Evolutionary conservation across 1,140 invertebrate species (phyloP).

Genomic region (Charaxes varanes): DNA sequence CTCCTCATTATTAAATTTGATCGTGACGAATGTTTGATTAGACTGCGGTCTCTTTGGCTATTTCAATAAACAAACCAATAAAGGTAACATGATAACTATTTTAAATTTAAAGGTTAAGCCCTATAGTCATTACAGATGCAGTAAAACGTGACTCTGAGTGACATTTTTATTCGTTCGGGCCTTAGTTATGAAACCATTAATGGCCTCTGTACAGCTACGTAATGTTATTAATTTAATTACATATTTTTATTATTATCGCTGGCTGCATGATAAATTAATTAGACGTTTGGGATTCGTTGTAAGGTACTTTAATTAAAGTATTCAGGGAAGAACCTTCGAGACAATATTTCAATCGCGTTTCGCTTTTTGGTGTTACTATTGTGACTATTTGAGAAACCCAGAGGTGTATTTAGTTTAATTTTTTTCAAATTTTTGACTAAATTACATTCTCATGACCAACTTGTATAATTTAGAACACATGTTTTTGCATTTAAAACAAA

Average conservation of each 20-base stretch:
- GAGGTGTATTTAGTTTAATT: too few species aligned
- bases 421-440: too few species aligned
- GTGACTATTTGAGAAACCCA: neutral
- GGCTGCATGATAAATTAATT: conserved; percentile 2
- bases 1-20: too few species aligned
- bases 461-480: too few species aligned
- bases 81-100: conserved; percentile 15
- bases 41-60: neutral
- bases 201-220: neutral
- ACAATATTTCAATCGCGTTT: conserved; percentile 3
- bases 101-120: conserved; percentile 11
- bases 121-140: conserved; percentile 20
- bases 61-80: conserved; percentile 8
- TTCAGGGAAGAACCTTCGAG: conserved; percentile 8
- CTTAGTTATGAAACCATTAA: conserved; percentile 12
- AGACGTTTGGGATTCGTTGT: neutral
- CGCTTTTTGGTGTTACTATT: conserved; percentile 5
- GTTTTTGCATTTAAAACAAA: too few species aligned
- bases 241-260: conserved; percentile 9
- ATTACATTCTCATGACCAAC: too few species aligned
- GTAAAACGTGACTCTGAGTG: conserved; percentile 5
- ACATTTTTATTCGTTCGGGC: conserved; percentile 10
- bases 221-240: conserved; percentile 9
- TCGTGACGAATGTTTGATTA: neutral
- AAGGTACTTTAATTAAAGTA: conserved; percentile 4